Percentiles rank a stretch among this genome's conserved stretches.
Conservation (phyloP, 2,797 vertebrate species). For the Microctenopoma steveboyesi region DNA sequence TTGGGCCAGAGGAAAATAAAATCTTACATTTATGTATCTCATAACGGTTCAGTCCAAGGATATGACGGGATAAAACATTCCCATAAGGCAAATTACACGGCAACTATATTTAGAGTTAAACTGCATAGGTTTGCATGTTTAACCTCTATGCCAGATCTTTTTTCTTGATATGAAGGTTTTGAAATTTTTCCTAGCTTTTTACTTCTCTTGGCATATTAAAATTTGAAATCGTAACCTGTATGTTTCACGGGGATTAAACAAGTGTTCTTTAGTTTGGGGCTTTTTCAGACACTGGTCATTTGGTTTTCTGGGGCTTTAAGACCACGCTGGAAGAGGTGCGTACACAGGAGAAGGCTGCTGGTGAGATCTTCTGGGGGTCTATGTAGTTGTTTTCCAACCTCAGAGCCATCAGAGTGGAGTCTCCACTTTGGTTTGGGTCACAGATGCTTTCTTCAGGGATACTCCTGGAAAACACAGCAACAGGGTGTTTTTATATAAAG, state of each 20-base stretch:
- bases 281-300: conserved; percentile 32
- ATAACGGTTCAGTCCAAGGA: conserved; percentile 13
- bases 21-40: conserved; percentile 11
- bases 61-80: conserved; percentile 11
- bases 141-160: conserved; percentile 3
- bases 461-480: conserved; percentile 77
- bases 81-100: conserved; percentile 16
- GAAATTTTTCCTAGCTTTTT: conserved; percentile 1
- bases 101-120: conserved; percentile 2
- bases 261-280: conserved; percentile 22
- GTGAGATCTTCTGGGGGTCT: conserved; percentile 86
- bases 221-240: not conserved
- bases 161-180: not conserved
- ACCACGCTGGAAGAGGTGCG: conserved; percentile 90
- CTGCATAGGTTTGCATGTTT: conserved; percentile 15
- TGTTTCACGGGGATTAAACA: not conserved
- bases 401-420: conserved; percentile 88
- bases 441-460: conserved; percentile 90
- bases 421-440: conserved; percentile 80
- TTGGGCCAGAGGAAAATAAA: conserved; percentile 15
- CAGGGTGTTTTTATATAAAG: conserved; percentile 13
- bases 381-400: conserved; percentile 96
- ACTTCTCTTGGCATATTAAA: conserved; percentile 14
- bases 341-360: conserved; percentile 91
- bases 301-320: conserved; percentile 89